These are phyloP conservation scores for Pachyrhynchus sulphureomaculatus DNA, from an alignment of 1,140 invertebrate genomes.

Conservation along the genomic window DNA sequence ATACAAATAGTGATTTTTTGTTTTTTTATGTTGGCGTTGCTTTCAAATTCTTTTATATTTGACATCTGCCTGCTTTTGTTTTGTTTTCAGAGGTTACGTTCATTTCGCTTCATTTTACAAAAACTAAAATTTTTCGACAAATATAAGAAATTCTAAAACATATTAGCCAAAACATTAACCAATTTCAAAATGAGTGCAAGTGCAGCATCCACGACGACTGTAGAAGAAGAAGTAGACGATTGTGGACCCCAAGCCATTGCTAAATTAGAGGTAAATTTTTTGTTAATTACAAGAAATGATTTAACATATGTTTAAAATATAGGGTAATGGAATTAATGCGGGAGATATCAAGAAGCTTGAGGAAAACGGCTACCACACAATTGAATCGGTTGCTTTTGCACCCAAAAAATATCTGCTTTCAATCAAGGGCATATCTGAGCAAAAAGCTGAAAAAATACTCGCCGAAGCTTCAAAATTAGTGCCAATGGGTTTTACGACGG, in stretches of 20 bases:
- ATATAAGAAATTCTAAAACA: too few relatives aligned
- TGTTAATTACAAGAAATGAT: neutral
- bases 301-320: constrained; percentile 23
- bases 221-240: constrained; percentile 59
- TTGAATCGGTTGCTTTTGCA: constrained; percentile 93
- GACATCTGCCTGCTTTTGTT: too few relatives aligned
- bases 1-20: neutral
- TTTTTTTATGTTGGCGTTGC: neutral
- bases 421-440: constrained; percentile 97
- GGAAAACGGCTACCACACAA: constrained; percentile 91
- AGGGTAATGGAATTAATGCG: constrained; percentile 85
- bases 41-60: too few relatives aligned
- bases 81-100: too few relatives aligned
- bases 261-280: constrained; percentile 60
- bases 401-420: constrained; percentile 86
- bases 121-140: too few relatives aligned
- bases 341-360: constrained; percentile 92
- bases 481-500: constrained; percentile 97
- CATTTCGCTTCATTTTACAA: too few relatives aligned
- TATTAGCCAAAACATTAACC: too few relatives aligned
- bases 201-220: constrained; percentile 51
- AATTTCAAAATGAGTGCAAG: constrained; percentile 26
- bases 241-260: constrained; percentile 61
- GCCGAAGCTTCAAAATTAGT: constrained; percentile 90
- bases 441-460: constrained; percentile 95